Conservation (phyloP, 2,113 vertebrate genomes). For the Rhipidura dahli region DNA sequence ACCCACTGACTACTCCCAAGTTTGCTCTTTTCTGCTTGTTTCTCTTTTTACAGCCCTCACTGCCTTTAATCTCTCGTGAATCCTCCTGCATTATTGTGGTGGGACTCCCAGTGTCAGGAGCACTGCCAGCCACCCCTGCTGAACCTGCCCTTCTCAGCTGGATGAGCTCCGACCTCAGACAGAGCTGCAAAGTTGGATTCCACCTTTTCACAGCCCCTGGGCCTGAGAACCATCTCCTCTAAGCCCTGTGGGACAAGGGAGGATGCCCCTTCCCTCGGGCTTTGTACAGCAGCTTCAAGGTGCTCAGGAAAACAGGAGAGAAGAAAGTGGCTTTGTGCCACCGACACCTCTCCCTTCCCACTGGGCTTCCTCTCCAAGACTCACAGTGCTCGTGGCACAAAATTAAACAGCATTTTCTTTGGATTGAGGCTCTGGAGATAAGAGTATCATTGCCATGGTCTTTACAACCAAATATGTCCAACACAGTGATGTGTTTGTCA, state of each 20-base stretch:
- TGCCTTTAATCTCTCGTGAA: neutral
- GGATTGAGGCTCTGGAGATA: neutral
- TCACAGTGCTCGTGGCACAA: neutral
- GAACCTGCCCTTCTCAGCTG: neutral
- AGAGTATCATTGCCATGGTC: neutral
- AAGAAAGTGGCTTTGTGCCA: neutral
- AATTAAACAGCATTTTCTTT: neutral
- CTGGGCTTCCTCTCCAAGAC: neutral
- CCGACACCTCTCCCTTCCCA: neutral
- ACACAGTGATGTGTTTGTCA: neutral
- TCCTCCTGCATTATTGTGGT: neutral
- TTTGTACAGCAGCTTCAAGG: neutral
- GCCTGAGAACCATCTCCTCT: neutral
- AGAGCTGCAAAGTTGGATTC: neutral
- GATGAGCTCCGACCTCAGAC: rapidly evolving
- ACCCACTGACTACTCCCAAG: neutral
- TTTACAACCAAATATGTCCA: neutral
- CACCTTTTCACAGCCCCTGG: neutral
- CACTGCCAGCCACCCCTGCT: neutral
- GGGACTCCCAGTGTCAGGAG: neutral
- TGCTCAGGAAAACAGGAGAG: neutral
- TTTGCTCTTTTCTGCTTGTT: neutral
- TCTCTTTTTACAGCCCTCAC: neutral
- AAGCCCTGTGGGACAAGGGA: neutral
- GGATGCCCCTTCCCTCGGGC: neutral